Conservation (phyloP, 2,888 invertebrate genomes). For the Eupithecia exiguata region DNA sequence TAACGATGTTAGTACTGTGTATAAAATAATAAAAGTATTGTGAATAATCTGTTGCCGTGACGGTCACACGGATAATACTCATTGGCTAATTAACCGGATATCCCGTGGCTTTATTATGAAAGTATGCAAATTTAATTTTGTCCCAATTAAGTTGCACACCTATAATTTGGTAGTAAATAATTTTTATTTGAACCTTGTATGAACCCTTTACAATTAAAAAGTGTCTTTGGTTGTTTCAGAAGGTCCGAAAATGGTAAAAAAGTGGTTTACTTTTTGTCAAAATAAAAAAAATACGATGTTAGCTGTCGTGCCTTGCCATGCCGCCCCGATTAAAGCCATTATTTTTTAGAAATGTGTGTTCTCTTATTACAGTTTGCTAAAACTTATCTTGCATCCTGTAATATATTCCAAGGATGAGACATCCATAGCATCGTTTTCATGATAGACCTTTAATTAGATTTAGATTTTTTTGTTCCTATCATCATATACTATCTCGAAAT, state of each 20-base stretch:
- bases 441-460: not conserved
- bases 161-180: constrained; percentile 25
- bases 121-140: constrained; percentile 56
- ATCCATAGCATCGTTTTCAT: not conserved
- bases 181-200: constrained; percentile 20
- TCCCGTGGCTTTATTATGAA: constrained; percentile 57
- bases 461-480: no score
- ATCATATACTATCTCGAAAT: no score
- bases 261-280: not conserved
- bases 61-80: constrained; percentile 55
- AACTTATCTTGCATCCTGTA: not conserved
- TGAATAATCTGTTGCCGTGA: constrained; percentile 46
- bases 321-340: not conserved
- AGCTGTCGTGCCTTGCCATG: not conserved
- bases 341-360: not conserved
- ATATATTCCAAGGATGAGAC: not conserved
- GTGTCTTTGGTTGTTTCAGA: constrained; percentile 7
- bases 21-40: constrained; percentile 30
- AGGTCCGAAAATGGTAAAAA: constrained; percentile 1
- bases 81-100: constrained; percentile 62
- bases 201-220: constrained; percentile 16
- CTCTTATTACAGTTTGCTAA: not conserved
- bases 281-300: not conserved
- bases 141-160: constrained; percentile 45
- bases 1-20: not conserved